Conservation (phyloP, 1,140 invertebrate genomes). For the Drosophila mayri region DNA sequence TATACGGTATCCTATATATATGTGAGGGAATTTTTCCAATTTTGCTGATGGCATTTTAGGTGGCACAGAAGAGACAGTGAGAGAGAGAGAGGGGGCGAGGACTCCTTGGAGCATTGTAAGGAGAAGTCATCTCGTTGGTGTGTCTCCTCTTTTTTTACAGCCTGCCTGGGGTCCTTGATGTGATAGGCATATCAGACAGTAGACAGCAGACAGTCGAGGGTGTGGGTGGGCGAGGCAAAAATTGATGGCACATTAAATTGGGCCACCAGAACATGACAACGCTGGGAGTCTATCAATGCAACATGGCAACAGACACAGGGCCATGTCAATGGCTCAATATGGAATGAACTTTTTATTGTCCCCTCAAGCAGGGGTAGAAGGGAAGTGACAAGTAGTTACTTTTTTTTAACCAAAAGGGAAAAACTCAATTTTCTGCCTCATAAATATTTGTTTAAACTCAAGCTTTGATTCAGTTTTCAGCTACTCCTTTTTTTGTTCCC, state of each 20-base stretch:
- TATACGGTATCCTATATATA: slow-evolving; percentile 34
- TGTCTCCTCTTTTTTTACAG: slow-evolving; percentile 44
- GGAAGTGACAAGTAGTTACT: slow-evolving; percentile 70
- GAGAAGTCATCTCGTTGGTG: slow-evolving; percentile 36
- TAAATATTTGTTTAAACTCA: slow-evolving; percentile 77
- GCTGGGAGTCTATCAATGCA: slow-evolving; percentile 61
- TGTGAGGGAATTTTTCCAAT: slow-evolving; percentile 69
- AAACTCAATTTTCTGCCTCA: slow-evolving; percentile 80
- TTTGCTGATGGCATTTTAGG: slow-evolving; percentile 81
- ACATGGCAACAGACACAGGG: slow-evolving; percentile 40
- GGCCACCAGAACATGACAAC: slow-evolving; percentile 54
- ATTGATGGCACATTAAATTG: slow-evolving; percentile 82
- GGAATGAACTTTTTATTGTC: slow-evolving; percentile 77
- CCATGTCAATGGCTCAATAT: slow-evolving; percentile 74
- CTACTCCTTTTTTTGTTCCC: slow-evolving; percentile 23
- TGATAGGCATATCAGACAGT: slow-evolving; percentile 66
- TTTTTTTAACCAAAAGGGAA: slow-evolving; percentile 24
- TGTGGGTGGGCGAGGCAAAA: slow-evolving; percentile 44
- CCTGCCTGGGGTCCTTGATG: slow-evolving; percentile 45
- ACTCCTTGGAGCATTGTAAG: slow-evolving; percentile 34
- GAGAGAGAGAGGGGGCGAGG: neutral
- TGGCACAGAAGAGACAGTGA: slow-evolving; percentile 36
- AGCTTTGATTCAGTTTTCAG: slow-evolving; percentile 69
- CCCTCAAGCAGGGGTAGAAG: slow-evolving; percentile 48
- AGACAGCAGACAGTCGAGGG: slow-evolving; percentile 11